Base-by-base conservation (phyloP, 1,140 invertebrate species). In the Heliconius himera region DNA sequence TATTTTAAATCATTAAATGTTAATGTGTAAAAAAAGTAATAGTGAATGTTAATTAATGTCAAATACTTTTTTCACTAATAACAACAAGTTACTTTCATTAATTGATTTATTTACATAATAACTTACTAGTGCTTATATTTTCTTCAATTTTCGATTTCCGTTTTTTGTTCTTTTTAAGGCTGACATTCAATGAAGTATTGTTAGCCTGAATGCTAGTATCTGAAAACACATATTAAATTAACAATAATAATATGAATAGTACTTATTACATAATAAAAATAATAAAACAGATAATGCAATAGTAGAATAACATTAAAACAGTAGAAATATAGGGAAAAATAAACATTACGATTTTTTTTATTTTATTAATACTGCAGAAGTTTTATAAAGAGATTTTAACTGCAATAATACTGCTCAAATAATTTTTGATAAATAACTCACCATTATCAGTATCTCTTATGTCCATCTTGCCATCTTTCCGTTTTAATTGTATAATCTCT, bases 401-500 rank as follows among this genome's bases (percentile, higher is more conserved):
- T 46, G 11, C 13, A 46, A 46, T 46, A 46, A 46, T 46, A 46
- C 41, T 46, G 0, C 41, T 13, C 1, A 6, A 71, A n/a, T 71
- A 71, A n/a, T 33, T 11, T 18, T 38, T 71, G 70, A 66, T 38
- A 71, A 71, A 71, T 38, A 38, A 80, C 85, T 85, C 84, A 93
- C 89, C 89, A 54, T 74, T 84, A 77, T 74, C 80, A 29, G 11
- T 66, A 71, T 86, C 81, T 22, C 72, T 74, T 78, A 93, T 86
- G 75, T 92, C 83, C 2, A 86, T 92, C 86, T 82, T 84, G 22
- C 54, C 80, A 56, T 80, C 70, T n/a, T n/a, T 72, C 73, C 36
- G 78, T 41, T 82, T 84, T 38, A 84, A 60, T 22, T 80, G 76
- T 51, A 82, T 82, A 70, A 70, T 76, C 6, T 51, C 22, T 22